Base-by-base conservation (phyloP, 2,797 vertebrate species). In the Lemur catta region DNA sequence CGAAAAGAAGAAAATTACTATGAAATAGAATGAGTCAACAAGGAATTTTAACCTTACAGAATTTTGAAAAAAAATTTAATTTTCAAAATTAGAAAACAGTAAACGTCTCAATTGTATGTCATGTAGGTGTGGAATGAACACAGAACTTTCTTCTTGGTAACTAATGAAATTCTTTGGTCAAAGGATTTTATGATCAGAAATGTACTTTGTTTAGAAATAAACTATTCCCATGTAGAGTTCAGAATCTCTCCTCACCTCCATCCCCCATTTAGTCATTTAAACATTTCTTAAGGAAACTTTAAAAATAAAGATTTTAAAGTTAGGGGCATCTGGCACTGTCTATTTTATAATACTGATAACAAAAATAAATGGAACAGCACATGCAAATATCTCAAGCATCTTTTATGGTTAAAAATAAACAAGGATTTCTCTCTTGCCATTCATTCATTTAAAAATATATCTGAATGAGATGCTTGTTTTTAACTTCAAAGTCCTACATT, bases 401-500 rank as follows among this genome's bases (percentile, higher is more conserved):
- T 97, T 98, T 98, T 96, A 97, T 94, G 82, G 89, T 92, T 93
- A 86, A 96, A 96, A 94, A 97, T 98, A 98, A 98, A 98, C 81
- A 98, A 96, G 61, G 46, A 96, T 98, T 98, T 96, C 95, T 97
- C 92, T 59, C n/a, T 50, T 85, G n/a, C 78, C 84, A 94, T 97
- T 97, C 82, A 95, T 72, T 79, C 93, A 59, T 97, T 97, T 78
- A 92, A 97, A 86, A 78, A 98, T 97, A 46, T 90, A 96, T 93
- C 89, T 96, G 87, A 98, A 95, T 91, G 96, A 95, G 93, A 94
- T 97, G 89, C 71, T 97, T 98, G 96, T 93, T 98, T 97, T 98
- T 98, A 97, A 97, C 96, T 97, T 98, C 97, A 98, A 98, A 98
- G 96, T 98, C 97, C 87, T 96, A 80, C 96, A 93, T 89, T 96